Evolutionary conservation across 2,797 vertebrate genomes (phyloP).

Genomic region (Gallinago solitaria): DNA sequence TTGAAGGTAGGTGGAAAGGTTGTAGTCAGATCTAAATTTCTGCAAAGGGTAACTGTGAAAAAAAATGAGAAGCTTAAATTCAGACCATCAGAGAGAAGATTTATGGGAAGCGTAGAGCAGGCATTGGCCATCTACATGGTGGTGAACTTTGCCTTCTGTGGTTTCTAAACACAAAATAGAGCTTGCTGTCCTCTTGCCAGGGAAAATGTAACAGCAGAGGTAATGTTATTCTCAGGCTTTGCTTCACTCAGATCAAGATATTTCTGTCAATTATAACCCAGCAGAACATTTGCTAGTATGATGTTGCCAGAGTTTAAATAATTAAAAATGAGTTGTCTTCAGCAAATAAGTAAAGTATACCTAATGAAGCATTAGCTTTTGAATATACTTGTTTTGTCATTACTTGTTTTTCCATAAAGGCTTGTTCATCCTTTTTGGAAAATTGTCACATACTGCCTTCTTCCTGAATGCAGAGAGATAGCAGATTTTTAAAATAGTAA

Average conservation of each 20-base stretch:
- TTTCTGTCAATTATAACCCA: neutral
- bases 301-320: constrained; percentile 26
- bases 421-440: neutral
- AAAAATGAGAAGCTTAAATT: neutral
- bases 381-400: neutral
- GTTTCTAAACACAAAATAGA: neutral
- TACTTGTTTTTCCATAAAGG: neutral
- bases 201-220: neutral
- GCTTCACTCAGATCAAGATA: neutral
- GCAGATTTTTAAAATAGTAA: neutral
- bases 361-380: constrained; percentile 1
- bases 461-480: neutral
- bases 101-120: neutral
- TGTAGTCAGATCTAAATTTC: neutral
- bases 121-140: neutral
- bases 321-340: constrained; percentile 28
- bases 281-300: neutral
- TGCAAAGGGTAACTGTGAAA: neutral
- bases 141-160: neutral
- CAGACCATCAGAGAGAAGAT: neutral
- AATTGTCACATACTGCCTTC: neutral
- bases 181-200: neutral
- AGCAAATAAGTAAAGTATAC: neutral
- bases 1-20: neutral
- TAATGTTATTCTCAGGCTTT: neutral